These are phyloP conservation scores for Drosophila obscura DNA, from an alignment of 1,140 invertebrate species.

Conservation along the genomic window DNA sequence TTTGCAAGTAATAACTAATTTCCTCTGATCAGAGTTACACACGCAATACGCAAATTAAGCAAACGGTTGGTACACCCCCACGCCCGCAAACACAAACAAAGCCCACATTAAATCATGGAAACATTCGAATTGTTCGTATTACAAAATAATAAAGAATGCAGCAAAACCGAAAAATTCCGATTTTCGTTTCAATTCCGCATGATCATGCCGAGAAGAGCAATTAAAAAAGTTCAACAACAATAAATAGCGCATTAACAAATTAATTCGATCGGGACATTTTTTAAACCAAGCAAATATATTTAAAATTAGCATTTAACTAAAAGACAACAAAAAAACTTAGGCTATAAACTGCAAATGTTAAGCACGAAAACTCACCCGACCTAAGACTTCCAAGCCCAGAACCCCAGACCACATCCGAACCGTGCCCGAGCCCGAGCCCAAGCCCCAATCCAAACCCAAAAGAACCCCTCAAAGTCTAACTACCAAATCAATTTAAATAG, in stretches of 20 bases:
- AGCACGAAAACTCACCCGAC: conserved; percentile 61
- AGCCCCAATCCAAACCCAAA: conserved; percentile 21
- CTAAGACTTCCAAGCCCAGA: conserved; percentile 18
- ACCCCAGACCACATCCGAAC: conserved; percentile 40
- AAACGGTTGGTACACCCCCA: conserved; percentile 66
- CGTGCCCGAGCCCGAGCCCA: no score
- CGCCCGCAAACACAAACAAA: conserved; percentile 23
- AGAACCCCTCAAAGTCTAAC: conserved; percentile 40
- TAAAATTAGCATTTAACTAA: conserved; percentile 78
- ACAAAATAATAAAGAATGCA: conserved; percentile 59
- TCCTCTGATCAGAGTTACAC: conserved; percentile 71
- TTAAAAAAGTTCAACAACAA: conserved; percentile 43
- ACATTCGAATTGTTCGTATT: conserved; percentile 73
- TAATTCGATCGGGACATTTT: conserved; percentile 62
- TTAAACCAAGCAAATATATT: conserved; percentile 66
- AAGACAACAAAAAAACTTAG: conserved; percentile 58
- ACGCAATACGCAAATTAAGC: conserved; percentile 59
- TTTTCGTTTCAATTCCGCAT: conserved; percentile 69
- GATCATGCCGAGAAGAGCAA: conserved; percentile 32
- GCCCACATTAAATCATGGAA: conserved; percentile 15
- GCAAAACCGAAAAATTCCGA: conserved; percentile 61
- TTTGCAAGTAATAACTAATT: conserved; percentile 71
- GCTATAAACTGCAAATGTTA: conserved; percentile 74
- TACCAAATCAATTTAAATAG: conserved; percentile 80
- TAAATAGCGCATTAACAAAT: conserved; percentile 47